A percentile compares a stretch with the other conserved stretches of the same genome.
Evolutionary conservation across 1,140 invertebrate genomes (phyloP).

Genomic region (Armadillidium nasatum): DNA sequence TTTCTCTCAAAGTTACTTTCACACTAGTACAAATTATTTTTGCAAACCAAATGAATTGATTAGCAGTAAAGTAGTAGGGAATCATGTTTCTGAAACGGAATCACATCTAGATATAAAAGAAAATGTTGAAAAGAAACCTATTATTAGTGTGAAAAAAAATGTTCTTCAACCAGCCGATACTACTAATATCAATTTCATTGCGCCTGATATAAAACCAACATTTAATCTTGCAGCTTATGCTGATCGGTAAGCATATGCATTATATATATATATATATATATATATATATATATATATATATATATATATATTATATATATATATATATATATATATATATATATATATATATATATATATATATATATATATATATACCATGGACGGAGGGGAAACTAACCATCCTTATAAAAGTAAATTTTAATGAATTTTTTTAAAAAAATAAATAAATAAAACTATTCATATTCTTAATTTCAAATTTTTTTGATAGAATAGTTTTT

Average conservation of each 20-base stretch:
- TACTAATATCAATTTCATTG: not conserved
- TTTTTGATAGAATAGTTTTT: too few species aligned
- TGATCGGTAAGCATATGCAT: not conserved
- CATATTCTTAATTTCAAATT: too few species aligned
- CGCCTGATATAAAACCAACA: not conserved
- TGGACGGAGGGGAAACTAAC: not conserved
- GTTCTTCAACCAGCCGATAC: not conserved
- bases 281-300: not conserved
- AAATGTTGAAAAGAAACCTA: too few species aligned
- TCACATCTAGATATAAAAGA: too few species aligned
- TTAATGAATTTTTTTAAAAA: not conserved
- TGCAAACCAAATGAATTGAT: not conserved
- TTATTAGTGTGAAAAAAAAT: too few species aligned
- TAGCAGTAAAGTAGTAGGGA: too few species aligned
- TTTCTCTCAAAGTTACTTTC: too few species aligned
- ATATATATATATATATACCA: not conserved
- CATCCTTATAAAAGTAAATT: not conserved
- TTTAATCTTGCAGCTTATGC: slow-evolving; percentile 7
- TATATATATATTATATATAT: not conserved
- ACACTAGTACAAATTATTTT: too few species aligned
- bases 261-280: not conserved
- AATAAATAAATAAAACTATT: not conserved
- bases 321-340: not conserved
- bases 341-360: not conserved
- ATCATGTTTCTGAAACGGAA: too few species aligned